Base-by-base conservation (phyloP, 2,113 vertebrate genomes). In the Anhinga anhinga region DNA sequence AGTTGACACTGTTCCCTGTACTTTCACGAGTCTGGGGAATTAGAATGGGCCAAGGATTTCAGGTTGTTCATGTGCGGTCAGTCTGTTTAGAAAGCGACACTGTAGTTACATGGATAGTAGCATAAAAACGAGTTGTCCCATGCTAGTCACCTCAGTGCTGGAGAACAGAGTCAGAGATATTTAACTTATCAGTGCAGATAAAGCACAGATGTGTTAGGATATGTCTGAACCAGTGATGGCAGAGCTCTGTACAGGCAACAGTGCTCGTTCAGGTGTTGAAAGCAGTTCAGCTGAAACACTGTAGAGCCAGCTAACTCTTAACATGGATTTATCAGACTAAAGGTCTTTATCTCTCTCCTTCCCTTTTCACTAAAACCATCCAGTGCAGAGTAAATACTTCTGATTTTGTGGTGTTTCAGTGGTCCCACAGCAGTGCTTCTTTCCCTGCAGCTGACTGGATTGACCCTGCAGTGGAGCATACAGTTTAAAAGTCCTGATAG, bases 181-280 rank as follows among this genome's bases (percentile, higher is more conserved):
- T 84, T 81, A 91, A 40, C 16, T 88, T 84, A 62, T 12, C 65
- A 15, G 7, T 50, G 18, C 27, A 77, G 73, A 71, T 32, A 90
- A 86, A 74, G 23, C 15, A 73, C 21, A 74, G 29, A 5, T 63
- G 29, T 40, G 16, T 65, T 80, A 92, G 40, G 25, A 25, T 58
- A 52, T 0, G 3, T 3, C 3, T 1, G 4, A 86, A 93, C 17
- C 3, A 1, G 18, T 61, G 36, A 55, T 49, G 45, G 23, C 16
- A 87, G 19, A 38, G 26, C 18, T 77, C 17, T 73, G 36, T 27
- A 44, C 34, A 70, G 42, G 23, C 50, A 53, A 2, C 50, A 27
- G 30, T 88, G 88, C 50, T 95, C 7, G 1, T 59, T 92, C 66
- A 92, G 30, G 49, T 83, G 71, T 77, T 90, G 55, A 90, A 94